Base-by-base conservation (phyloP, 1,140 invertebrate genomes). In the Tribolium castaneum region DNA sequence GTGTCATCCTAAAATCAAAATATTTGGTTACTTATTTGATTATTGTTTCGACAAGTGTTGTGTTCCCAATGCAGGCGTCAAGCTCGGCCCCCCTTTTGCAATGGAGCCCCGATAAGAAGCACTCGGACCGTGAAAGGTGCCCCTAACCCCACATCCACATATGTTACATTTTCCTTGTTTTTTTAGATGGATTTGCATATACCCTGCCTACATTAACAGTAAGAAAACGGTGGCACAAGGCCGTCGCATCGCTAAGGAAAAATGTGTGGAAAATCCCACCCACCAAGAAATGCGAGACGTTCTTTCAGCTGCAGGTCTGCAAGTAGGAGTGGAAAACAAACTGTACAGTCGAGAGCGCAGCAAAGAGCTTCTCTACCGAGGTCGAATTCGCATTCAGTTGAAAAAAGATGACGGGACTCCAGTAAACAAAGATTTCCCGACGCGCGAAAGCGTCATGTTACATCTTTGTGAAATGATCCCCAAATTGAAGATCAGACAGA, bases 121-220 rank as follows among this genome's bases (percentile, higher is more conserved):
- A 94, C 80, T 93, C 89, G 80, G 92, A 93, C 78, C 86, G 88
- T 71, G 88, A 89, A 83, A 84, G 89, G 88, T 89, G 86, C 14
- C 70, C 56, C 79, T 78, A 83, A 78, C 34, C 35, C 80, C 49
- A 80, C 76, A 56, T 70, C 73, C 71, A 73, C 72, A 74, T 80
- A 78, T 73, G 25, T 75, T 76, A 16, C 6, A 16, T 70, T 12
- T 76, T 49, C 3, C 25, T 62, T 71, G n/a, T 84, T 82, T 88
- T 88, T 84, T 9, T 9, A 97, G 97, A 83, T 99, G 98, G 98
- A 92, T 99, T 73, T 98, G 96, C 83, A 94, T 99, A 74, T 99
- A 99, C 88, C 98, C 98, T 49, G 93, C 96, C 0, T 99, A 99
- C 83, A 90, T 99, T 14, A 99, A 99, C 84, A 97, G 93, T 80